Percentiles rank a stretch among this genome's conserved stretches.
Conservation (phyloP, 2,888 invertebrate genomes). For the Polia nebulosa region DNA sequence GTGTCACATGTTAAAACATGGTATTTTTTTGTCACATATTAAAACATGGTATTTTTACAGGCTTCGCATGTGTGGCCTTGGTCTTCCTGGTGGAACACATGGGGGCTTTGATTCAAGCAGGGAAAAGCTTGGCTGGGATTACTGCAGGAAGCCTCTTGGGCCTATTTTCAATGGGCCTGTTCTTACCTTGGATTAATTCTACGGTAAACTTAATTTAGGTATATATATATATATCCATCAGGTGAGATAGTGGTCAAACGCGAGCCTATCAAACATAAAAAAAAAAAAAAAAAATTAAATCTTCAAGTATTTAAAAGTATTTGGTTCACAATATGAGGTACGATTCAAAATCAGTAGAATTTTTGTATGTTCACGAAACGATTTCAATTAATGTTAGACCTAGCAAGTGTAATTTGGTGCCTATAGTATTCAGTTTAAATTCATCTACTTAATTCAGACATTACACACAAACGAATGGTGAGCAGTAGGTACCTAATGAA, state of each 20-base stretch:
- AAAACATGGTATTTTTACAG: conserved; percentile 69
- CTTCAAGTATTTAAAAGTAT: neutral
- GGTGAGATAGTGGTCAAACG: no score
- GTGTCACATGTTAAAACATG: neutral
- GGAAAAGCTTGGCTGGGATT: conserved; percentile 93
- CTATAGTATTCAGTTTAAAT: neutral
- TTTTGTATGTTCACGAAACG: neutral
- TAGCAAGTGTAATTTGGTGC: neutral
- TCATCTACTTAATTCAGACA: neutral
- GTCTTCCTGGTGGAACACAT: conserved; percentile 94
- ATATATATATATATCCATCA: no score
- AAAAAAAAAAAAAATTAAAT: no score
- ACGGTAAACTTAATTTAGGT: no score
- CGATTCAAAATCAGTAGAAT: neutral
- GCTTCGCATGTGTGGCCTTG: conserved; percentile 92
- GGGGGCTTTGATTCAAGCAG: conserved; percentile 93
- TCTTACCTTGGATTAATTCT: conserved; percentile 93
- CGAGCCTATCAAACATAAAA: no score
- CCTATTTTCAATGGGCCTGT: conserved; percentile 93
- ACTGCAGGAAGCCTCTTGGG: conserved; percentile 94
- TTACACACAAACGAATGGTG: no score
- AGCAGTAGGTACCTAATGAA: no score
- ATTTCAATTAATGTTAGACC: no score
- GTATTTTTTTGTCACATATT: conserved; percentile 42
- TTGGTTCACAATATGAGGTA: neutral